These are phyloP conservation scores for Calliphora vomitoria DNA, from an alignment of 2,888 invertebrate species.

Conservation along the genomic window DNA sequence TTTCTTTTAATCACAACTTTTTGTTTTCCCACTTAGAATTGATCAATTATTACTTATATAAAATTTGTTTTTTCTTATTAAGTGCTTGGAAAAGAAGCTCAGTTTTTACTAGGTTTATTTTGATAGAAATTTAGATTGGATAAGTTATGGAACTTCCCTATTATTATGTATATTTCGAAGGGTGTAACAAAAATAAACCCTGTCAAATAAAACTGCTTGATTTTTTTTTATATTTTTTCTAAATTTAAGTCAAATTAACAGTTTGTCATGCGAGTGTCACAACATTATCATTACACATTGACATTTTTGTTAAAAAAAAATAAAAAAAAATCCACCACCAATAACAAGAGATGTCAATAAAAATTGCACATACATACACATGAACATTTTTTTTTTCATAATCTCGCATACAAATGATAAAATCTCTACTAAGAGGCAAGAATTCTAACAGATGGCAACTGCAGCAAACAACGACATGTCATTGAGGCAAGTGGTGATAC, in stretches of 20 bases:
- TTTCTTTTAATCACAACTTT: no score
- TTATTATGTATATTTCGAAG: no score
- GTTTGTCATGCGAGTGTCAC: constrained; percentile 4
- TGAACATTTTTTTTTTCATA: constrained; percentile 4
- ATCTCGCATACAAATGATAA: constrained; percentile 28
- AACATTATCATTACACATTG: constrained; percentile 14
- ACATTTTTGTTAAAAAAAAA: constrained; percentile 23
- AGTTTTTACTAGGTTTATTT: no score
- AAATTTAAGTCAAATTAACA: background rate
- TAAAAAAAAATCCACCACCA: constrained; percentile 33
- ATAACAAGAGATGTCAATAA: constrained; percentile 54
- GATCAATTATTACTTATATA: no score
- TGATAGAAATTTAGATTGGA: no score
- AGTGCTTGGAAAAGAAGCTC: no score
- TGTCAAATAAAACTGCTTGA: no score
- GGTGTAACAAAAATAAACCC: no score
- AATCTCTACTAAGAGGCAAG: constrained; percentile 42
- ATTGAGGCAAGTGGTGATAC: constrained; percentile 59
- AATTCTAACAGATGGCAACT: constrained; percentile 62
- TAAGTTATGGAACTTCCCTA: no score
- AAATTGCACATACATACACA: constrained; percentile 4
- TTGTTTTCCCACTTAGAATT: no score
- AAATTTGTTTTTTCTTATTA: no score
- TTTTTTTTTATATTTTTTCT: background rate
- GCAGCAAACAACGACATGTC: constrained; percentile 25